Evolutionary conservation across 2,797 vertebrate genomes (phyloP).

Genomic region (Lateolabrax maculatus): DNA sequence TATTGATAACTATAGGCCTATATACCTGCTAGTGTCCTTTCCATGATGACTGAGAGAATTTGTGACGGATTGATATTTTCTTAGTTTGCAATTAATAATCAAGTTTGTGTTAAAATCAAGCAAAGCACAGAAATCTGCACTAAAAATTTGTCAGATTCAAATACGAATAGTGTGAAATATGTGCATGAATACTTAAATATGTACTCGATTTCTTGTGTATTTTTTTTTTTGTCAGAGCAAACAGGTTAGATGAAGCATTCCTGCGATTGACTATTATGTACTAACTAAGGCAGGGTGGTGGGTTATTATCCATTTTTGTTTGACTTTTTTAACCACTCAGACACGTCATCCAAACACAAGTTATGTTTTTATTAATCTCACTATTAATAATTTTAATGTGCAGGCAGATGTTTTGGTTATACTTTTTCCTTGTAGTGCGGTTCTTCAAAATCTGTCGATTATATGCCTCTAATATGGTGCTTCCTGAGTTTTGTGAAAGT

Average conservation of each 20-base stretch:
- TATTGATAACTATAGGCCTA: background rate
- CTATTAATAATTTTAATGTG: background rate
- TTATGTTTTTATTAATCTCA: background rate
- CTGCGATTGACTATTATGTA: background rate
- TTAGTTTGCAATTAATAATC: background rate
- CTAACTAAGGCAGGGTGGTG: background rate
- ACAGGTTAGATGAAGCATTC: background rate
- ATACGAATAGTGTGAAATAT: background rate
- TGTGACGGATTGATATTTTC: background rate
- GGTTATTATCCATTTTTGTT: conserved; percentile 4
- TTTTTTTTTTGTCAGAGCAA: background rate
- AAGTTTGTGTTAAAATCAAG: background rate
- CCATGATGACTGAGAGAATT: background rate
- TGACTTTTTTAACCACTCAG: too few species aligned
- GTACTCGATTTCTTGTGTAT: background rate
- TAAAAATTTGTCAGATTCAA: too few species aligned
- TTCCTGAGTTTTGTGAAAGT: background rate
- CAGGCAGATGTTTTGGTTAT: background rate
- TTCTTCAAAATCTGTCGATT: background rate
- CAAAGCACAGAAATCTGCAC: too few species aligned
- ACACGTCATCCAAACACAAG: background rate
- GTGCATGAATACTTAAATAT: background rate
- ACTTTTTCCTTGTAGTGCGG: background rate
- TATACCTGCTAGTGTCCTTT: background rate
- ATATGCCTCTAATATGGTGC: background rate